Evolutionary conservation across 2,797 vertebrate species (phyloP).

Genomic region (Intellagama lesueurii): DNA sequence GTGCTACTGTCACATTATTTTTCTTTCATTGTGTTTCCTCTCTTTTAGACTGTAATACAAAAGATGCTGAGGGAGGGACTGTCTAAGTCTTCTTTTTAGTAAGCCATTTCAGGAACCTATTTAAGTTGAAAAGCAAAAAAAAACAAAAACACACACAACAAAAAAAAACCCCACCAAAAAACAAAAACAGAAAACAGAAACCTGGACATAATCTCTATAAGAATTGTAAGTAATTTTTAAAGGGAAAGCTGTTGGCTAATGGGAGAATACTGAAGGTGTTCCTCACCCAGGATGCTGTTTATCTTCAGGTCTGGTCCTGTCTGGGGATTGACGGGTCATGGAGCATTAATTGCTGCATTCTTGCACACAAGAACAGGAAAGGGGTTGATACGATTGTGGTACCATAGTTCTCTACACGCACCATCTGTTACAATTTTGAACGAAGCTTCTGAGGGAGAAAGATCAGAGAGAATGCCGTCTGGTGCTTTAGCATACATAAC

Average conservation of each 20-base stretch:
- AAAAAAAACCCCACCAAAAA: too few species aligned
- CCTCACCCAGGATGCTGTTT: background rate
- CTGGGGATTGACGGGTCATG: conserved; percentile 17
- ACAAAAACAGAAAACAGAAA: too few species aligned
- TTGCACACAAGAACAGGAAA: conserved; percentile 43
- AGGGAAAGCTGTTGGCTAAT: background rate
- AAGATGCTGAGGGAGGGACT: too few species aligned
- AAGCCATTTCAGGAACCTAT: too few species aligned
- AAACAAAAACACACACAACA: too few species aligned
- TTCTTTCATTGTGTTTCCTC: too few species aligned
- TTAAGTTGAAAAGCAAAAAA: too few species aligned
- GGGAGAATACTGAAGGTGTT: background rate
- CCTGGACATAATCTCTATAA: background rate
- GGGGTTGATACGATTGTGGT: conserved; percentile 33
- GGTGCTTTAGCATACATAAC: conserved; percentile 43
- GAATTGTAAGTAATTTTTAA: background rate
- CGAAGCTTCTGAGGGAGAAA: conserved; percentile 54
- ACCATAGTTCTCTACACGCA: conserved; percentile 54
- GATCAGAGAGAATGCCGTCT: conserved; percentile 8
- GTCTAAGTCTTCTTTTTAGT: too few species aligned
- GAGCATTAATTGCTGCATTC: conserved; percentile 39
- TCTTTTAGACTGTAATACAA: too few species aligned
- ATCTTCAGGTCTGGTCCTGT: conserved; percentile 27
- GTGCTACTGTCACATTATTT: too few species aligned
- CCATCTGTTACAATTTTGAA: conserved; percentile 55